A percentile compares a stretch with the other conserved stretches of the same genome.
phyloP scores from a whole-genome alignment of 1,140 invertebrate genomes.

The Penaeus japonicus region DNA sequence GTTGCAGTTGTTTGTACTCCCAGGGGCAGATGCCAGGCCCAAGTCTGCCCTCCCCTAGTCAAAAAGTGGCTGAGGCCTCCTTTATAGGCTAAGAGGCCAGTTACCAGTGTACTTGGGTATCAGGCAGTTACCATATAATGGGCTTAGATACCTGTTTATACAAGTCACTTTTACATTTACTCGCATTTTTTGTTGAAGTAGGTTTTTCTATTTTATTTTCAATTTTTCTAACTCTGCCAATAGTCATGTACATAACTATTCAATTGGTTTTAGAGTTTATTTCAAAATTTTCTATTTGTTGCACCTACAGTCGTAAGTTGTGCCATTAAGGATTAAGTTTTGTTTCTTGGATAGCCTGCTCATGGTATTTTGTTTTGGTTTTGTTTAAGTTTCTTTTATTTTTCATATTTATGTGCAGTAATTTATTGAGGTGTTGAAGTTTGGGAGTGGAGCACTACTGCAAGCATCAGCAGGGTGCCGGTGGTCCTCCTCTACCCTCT shows the following conservation, averaged over 20 bases:
- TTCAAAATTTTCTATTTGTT: constrained; percentile 54
- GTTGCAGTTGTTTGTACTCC: constrained; percentile 50
- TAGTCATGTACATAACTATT: constrained; percentile 51
- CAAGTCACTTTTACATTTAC: constrained; percentile 14
- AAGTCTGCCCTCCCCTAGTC: constrained; percentile 37
- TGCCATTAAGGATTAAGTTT: constrained; percentile 46
- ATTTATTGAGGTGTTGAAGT: constrained; percentile 48
- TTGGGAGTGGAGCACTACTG: background rate
- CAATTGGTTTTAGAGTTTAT: constrained; percentile 47
- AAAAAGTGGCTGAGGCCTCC: constrained; percentile 12
- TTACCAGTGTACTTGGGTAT: constrained; percentile 47
- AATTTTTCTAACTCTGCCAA: constrained; percentile 11
- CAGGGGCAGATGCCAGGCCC: constrained; percentile 39
- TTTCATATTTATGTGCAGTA: constrained; percentile 51
- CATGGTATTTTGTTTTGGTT: constrained; percentile 36
- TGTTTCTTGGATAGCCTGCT: constrained; percentile 29
- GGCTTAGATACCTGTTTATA: constrained; percentile 40
- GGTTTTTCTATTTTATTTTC: constrained; percentile 40
- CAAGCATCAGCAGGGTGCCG: background rate
- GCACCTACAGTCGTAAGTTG: constrained; percentile 45
- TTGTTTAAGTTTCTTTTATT: constrained; percentile 51
- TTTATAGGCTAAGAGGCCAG: constrained; percentile 24
- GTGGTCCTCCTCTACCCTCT: constrained; percentile 10
- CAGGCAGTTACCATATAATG: constrained; percentile 46
- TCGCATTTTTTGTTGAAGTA: background rate